Evolutionary conservation across 2,113 vertebrate species (phyloP), one percentile per base, ranked within the genome.

Genomic region (Lamprotornis superbus): DNA sequence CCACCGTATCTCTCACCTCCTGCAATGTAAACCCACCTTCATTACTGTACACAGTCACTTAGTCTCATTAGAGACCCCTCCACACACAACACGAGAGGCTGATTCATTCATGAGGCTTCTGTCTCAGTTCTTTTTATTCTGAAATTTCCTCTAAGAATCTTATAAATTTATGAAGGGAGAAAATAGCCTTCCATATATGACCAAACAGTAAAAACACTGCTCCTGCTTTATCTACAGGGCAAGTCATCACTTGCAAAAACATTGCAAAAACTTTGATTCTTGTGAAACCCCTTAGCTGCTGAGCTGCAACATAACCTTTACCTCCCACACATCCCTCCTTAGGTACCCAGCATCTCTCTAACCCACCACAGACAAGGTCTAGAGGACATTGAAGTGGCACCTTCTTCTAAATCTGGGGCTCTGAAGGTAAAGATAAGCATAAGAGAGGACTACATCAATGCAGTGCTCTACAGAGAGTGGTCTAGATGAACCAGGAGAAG

Each of bases 21-120:
- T 59, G n/a, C 73, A 91, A 73, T 15, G 31, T 59, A 74, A 61
- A 52, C 37, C 15, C 6, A 2, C 12, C 6, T 13, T 37, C 5
- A 1, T 18, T 14, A 39, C 16, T 6, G 2, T 1, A 31, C 22
- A 8, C 3, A 9, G n/a, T 14, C 24, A 60, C 59, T 42, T 24
- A 65, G 25, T n/a, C 39, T 64, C 0, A 0, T 30, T 18, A 77
- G 49, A 88, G 57, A 27, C 40, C 21, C 18, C 33, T 76, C 53
- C 30, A 68, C 12, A 68, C 15, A 42, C 18, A 57, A 7, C 3
- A 25, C 3, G 22, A 88, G n/a, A 79, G 35, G 50, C 5, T 52
- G 17, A 49, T 44, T 61, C 31, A 65, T 1, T n/a, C 27, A 57
- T 7, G 10, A 15, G 16, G 4, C 50, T 83, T 71, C 79, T 78